Percentiles rank a stretch among this genome's conserved stretches.
These are phyloP conservation scores for Heliconius erato DNA, from an alignment of 2,888 invertebrate species.

Conservation along the genomic window DNA sequence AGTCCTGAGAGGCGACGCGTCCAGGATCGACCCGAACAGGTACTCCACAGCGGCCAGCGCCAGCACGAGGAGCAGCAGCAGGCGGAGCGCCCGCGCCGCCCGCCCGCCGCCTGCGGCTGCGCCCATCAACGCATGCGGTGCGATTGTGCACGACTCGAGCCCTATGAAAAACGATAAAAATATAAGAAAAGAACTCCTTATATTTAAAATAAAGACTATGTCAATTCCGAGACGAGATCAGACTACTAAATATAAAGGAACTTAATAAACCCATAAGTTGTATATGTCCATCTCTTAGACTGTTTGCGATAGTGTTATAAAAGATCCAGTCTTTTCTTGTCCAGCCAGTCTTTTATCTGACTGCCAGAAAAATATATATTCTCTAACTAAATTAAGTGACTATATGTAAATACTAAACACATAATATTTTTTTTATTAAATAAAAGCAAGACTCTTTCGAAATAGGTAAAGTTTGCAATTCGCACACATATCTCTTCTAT, in stretches of 20 bases:
- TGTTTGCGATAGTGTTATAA: neutral
- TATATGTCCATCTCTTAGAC: neutral
- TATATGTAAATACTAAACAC: no score
- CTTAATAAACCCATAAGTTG: neutral
- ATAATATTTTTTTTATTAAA: no score
- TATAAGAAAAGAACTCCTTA: no score
- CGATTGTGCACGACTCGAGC: constrained; percentile 48
- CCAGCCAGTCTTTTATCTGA: no score
- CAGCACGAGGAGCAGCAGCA: constrained; percentile 84
- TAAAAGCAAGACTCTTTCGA: no score
- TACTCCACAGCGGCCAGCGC: constrained; percentile 89
- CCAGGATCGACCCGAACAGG: constrained; percentile 88
- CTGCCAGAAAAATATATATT: neutral
- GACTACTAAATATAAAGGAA: neutral
- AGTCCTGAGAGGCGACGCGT: constrained; percentile 81
- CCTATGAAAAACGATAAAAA: neutral
- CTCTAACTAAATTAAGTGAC: no score
- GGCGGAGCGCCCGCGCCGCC: constrained; percentile 81
- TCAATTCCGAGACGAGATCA: neutral
- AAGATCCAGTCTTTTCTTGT: no score
- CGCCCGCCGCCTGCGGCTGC: constrained; percentile 77
- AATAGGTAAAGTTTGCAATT: no score
- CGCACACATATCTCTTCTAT: neutral
- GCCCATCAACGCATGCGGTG: constrained; percentile 81
- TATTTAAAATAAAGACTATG: no score